These are phyloP conservation scores for Hippolais icterina DNA, from an alignment of 2,113 vertebrate species.

Conservation along the genomic window DNA sequence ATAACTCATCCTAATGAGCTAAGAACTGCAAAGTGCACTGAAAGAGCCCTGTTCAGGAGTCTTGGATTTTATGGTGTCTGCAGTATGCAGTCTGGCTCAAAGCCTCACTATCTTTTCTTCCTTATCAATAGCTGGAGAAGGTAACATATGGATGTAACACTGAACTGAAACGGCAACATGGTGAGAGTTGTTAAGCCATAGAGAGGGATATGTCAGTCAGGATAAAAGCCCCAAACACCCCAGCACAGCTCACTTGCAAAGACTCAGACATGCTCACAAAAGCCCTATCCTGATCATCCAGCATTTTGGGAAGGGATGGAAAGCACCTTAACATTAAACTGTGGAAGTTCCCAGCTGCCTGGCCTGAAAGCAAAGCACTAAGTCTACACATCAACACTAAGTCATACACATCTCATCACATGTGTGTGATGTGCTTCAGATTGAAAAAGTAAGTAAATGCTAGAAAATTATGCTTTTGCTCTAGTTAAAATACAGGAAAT, in stretches of 20 bases:
- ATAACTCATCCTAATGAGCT: background rate
- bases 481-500: background rate
- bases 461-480: background rate
- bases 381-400: too few relatives aligned
- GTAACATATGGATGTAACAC: accelerated
- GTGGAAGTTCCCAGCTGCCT: background rate
- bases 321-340: background rate
- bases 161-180: background rate
- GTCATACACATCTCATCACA: background rate
- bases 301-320: background rate
- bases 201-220: background rate
- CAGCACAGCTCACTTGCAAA: background rate
- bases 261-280: background rate
- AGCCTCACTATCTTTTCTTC: background rate
- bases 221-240: background rate
- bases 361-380: background rate
- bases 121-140: background rate
- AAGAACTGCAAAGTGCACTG: background rate
- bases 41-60: background rate
- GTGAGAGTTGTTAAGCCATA: background rate
- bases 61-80: background rate
- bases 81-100: background rate
- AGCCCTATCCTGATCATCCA: background rate
- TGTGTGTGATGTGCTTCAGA: background rate
- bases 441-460: background rate